Evolutionary conservation across 2,113 vertebrate species (phyloP).

Genomic region (Rhinogobius similis): DNA sequence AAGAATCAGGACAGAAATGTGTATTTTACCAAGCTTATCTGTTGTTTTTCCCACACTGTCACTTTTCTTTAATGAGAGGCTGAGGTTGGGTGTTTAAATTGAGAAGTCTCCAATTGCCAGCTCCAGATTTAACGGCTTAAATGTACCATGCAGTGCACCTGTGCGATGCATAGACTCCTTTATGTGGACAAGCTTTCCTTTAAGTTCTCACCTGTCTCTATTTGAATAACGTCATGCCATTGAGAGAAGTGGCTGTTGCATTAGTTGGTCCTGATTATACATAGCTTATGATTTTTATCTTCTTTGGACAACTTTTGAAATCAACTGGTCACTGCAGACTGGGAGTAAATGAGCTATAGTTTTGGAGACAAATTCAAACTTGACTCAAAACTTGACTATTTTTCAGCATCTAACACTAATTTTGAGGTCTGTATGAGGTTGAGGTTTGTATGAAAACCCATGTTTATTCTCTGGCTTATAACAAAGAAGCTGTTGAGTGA

Average conservation of each 20-base stretch:
- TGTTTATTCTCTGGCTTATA: no score
- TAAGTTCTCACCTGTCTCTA: not conserved
- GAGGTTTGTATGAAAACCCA: no score
- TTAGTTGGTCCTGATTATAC: slow-evolving; percentile 8
- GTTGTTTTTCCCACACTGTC: not conserved
- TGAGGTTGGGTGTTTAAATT: not conserved
- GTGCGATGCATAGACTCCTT: not conserved
- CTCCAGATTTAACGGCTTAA: not conserved
- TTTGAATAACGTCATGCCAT: not conserved
- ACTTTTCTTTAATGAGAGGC: not conserved
- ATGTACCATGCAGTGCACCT: slow-evolving; percentile 3
- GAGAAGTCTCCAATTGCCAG: not conserved
- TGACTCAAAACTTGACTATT: no score
- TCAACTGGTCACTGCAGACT: no score
- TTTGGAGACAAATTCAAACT: no score
- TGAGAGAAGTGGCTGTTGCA: not conserved
- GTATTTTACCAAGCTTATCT: not conserved
- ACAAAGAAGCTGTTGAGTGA: no score
- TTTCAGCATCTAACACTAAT: no score
- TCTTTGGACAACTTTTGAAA: no score
- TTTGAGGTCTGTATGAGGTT: no score
- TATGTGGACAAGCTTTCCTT: not conserved
- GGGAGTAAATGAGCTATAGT: no score
- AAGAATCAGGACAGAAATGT: no score
- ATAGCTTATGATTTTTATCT: not conserved